Percentiles rank a stretch among this genome's conserved stretches.
These are phyloP conservation scores for Aquatica leii DNA, from an alignment of 2,888 invertebrate genomes.

Conservation along the genomic window DNA sequence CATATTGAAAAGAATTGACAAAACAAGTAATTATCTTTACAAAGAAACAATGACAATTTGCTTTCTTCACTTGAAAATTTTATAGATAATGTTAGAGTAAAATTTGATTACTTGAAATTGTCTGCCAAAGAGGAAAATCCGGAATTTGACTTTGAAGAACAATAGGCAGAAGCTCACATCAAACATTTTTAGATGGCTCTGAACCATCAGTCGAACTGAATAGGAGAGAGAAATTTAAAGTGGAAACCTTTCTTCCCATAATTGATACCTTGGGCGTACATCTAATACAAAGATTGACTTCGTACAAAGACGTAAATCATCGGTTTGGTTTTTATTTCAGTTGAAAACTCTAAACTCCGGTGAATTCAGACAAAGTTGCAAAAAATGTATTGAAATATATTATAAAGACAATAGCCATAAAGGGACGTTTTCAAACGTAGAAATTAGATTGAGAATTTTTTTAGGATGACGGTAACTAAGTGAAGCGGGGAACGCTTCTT, in stretches of 20 bases:
- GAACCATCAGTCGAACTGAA: constrained; percentile 23
- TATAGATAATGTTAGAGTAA: neutral
- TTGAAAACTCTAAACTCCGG: constrained; percentile 38
- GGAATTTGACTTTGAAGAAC: constrained; percentile 46
- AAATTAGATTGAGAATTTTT: constrained; percentile 41
- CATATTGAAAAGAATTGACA: constrained; percentile 42
- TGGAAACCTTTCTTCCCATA: constrained; percentile 42
- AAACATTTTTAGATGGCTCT: constrained; percentile 39
- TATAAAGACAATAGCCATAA: too few species aligned
- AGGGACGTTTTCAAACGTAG: constrained; percentile 43
- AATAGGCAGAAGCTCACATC: constrained; percentile 44
- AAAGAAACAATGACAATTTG: constrained; percentile 40
- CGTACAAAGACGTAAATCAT: too few species aligned
- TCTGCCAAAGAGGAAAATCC: constrained; percentile 37
- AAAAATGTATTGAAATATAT: constrained; percentile 39
- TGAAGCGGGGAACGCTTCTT: constrained; percentile 40
- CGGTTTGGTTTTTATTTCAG: constrained; percentile 41
- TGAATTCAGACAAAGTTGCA: neutral
- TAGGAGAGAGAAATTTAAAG: constrained; percentile 43
- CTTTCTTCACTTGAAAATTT: constrained; percentile 39
- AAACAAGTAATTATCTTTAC: constrained; percentile 41
- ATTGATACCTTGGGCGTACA: constrained; percentile 43
- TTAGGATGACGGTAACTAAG: constrained; percentile 42
- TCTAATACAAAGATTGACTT: constrained; percentile 41
- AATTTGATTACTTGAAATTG: constrained; percentile 11